Percentiles rank a stretch among this genome's conserved stretches.
phyloP scores from a whole-genome alignment of 2,113 vertebrate species.

The Orthonyx spaldingii region DNA sequence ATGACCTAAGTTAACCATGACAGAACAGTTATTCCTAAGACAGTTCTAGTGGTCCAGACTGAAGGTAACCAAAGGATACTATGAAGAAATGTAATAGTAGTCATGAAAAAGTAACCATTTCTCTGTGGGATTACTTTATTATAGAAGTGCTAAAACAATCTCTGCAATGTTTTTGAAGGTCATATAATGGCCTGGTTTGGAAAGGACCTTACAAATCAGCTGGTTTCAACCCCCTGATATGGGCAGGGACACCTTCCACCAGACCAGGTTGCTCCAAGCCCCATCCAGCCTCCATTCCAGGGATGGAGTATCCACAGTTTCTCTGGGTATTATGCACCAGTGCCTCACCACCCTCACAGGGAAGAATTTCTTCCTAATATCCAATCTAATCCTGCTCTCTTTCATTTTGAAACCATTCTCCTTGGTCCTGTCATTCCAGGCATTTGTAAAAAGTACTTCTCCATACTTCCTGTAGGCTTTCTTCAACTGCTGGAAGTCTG shows the following conservation, averaged over 20 bases:
- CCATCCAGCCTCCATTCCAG: not conserved
- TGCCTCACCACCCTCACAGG: not conserved
- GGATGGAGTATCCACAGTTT: too few relatives aligned
- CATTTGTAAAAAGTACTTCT: rapidly evolving
- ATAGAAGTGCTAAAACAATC: not conserved
- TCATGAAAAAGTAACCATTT: not conserved
- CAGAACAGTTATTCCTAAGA: not conserved
- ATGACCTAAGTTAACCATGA: not conserved
- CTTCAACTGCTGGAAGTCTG: not conserved
- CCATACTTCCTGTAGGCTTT: too few relatives aligned
- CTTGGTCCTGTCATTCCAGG: not conserved
- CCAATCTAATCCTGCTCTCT: not conserved
- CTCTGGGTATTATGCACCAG: not conserved
- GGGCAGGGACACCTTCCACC: not conserved
- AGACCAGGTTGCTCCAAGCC: not conserved
- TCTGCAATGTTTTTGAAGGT: not conserved
- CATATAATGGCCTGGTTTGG: not conserved
- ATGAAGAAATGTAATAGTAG: not conserved
- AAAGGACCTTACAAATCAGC: not conserved
- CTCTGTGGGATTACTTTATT: not conserved
- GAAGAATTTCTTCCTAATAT: not conserved
- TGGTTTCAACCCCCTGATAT: rapidly evolving
- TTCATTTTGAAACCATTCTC: not conserved
- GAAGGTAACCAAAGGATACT: not conserved
- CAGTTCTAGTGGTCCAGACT: not conserved